These are phyloP conservation scores for Wasmannia auropunctata DNA, from an alignment of 1,140 invertebrate species.

Conservation along the genomic window DNA sequence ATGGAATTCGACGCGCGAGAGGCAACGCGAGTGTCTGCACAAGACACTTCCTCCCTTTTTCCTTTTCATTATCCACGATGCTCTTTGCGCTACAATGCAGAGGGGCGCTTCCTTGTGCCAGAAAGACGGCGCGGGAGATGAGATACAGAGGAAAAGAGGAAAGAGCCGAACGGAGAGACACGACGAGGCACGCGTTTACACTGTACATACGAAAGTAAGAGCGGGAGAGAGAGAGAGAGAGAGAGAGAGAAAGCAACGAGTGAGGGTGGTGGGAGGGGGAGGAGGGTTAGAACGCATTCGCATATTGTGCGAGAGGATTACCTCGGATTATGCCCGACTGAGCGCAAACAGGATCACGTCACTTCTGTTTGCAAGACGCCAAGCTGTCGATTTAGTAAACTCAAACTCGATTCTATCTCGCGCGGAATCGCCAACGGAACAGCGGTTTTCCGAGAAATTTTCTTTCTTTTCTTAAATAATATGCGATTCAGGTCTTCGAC, in stretches of 20 bases:
- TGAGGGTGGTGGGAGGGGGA: constrained; percentile 19
- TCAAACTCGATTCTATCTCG: constrained; percentile 49
- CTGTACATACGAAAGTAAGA: neutral
- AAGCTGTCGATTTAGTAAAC: constrained; percentile 82
- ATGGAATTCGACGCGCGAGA: neutral
- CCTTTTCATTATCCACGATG: constrained; percentile 52
- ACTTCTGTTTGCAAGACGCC: constrained; percentile 84
- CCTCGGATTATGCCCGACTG: constrained; percentile 84
- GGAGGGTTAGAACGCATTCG: constrained; percentile 66
- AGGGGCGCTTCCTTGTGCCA: constrained; percentile 3
- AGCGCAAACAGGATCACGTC: constrained; percentile 84
- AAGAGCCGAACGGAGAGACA: constrained; percentile 4
- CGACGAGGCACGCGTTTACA: neutral
- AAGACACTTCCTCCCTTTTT: neutral
- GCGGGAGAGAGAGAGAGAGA: neutral
- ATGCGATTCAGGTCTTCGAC: neutral
- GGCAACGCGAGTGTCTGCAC: neutral
- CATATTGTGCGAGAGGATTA: constrained; percentile 85
- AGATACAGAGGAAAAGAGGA: constrained; percentile 12
- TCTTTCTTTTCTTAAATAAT: neutral
- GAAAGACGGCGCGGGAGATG: neutral
- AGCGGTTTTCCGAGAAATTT: neutral
- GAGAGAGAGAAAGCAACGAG: neutral
- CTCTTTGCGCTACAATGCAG: constrained; percentile 29
- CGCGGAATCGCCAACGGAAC: constrained; percentile 6